Base-by-base conservation (phyloP, 2,797 vertebrate species). In the Enteromius trimaculatus region DNA sequence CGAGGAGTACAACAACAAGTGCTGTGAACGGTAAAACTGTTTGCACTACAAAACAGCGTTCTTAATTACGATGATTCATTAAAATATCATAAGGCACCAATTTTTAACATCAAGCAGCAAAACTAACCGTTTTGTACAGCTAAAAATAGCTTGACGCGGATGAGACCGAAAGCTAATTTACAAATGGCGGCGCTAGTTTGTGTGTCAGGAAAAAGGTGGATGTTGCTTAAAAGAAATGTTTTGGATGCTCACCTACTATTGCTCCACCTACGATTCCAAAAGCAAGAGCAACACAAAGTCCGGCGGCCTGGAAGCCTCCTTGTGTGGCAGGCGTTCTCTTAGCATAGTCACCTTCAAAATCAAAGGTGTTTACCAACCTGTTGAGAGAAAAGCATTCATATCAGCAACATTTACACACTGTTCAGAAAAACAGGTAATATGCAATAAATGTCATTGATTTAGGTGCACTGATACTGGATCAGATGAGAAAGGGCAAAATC, bases 261-360 rank as follows among this genome's bases (percentile, higher is more conserved):
- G 83, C 86, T n/a, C 98, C 98, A 29, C 98, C 98, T 4, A 90
- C 90, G 0, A 99, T 78, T 21, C 96, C 97, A 87, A 99, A 97
- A 47, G 88, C 93, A n/a, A 99, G 88, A 0, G 97, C 91, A 72
- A 99, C 96, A 47, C 95, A 95, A 0, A 97, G 92, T 6, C 96
- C 97, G 0, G 96, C 97, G 0, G 97, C 96, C 93, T 99, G 98
- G 92, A 88, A 97, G 4, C 93, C 95, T 19, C 97, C 98, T 90
- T 99, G 98, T 0, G 85, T 88, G 2, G 83, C 88, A 1, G 92
- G 19, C 0, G 89, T 84, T 90, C 96, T 91, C 0, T 29, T 0
- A 6, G 0, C 53, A 72, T 90, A 96, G 0, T 0, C 0, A 0
- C 90, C 94, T 0, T 87, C 77, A 86, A 96, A 94, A 85, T 88